Evolutionary conservation across 1,140 invertebrate genomes (phyloP), one percentile per base, ranked within the genome.

Genomic region (Rhizoglyphus robini): DNA sequence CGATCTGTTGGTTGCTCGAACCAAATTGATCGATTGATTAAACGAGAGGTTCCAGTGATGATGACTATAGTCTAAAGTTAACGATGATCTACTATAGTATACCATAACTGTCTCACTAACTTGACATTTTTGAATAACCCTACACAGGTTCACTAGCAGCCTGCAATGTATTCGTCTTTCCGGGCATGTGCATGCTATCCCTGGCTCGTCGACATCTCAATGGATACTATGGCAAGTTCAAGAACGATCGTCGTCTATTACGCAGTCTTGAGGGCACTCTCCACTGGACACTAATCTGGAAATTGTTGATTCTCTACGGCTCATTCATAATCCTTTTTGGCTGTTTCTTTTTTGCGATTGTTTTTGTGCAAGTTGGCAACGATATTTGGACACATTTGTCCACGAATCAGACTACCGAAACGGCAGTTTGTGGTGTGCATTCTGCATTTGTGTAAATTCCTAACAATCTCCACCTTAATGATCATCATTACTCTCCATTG

Each of bases 111-210:
- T 15, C 11, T 27, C 25, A 51, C 5, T 51, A 8, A n/a, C 25
- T 15, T n/a, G 48, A 8, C 11, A 13, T 8, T 8, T n/a, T n/a
- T 51, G 25, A 11, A 13, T 51, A 27, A 8, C 15, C 15, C 8
- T 51, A 51, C 38, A 23, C 86, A 30, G 84, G 84, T 48, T 67
- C 66, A 23, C 38, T 69, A 20, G 68, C 68, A n/a, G 62, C 68
- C 3, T 54, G 48, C 8, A 69, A 69, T 63, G 68, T 69, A n/a
- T 69, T 69, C 32, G 47, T 69, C 4, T 69, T 69, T 54, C 68
- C 68, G 18, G 58, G 66, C 18, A 30, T 69, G 23, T 69, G 68
- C 46, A 47, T 69, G 20, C 27, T 69, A 18, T 36, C 68, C 4
- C 36, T 69, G 2, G 49, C 66, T 13, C 32, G 47, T 23, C 48